Conservation (phyloP, 2,797 vertebrate genomes). For the Gallinago stenura region DNA sequence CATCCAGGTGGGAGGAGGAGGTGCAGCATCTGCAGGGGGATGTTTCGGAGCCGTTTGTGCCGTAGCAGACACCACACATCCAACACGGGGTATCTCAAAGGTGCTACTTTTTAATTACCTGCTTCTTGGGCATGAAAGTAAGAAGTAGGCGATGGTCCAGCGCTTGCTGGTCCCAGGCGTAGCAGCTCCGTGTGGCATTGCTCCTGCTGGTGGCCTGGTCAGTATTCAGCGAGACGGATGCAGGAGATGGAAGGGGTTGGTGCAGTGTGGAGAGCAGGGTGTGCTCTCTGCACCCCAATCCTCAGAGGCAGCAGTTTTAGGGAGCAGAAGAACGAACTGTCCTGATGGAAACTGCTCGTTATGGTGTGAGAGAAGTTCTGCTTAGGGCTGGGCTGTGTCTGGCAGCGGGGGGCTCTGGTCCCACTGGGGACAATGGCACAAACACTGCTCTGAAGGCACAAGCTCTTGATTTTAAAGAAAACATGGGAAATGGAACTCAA, state of each 20-base stretch:
- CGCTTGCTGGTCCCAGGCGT: background rate
- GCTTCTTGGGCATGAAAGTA: background rate
- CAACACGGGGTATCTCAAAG: background rate
- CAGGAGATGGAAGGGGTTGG: background rate
- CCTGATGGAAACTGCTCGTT: background rate
- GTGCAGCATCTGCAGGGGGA: background rate
- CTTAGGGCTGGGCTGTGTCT: background rate
- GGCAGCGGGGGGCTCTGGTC: background rate
- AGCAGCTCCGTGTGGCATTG: fast-evolving
- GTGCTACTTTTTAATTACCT: background rate
- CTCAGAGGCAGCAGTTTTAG: background rate
- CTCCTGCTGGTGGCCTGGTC: background rate
- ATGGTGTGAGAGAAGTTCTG: background rate
- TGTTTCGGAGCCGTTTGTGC: background rate
- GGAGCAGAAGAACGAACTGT: background rate
- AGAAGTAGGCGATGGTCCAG: background rate
- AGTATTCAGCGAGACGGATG: background rate
- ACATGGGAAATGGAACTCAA: background rate
- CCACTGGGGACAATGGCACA: background rate
- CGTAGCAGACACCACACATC: background rate
- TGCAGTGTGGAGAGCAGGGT: fast-evolving
- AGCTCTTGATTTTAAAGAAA: background rate
- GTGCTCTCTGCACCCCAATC: background rate
- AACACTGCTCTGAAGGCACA: background rate
- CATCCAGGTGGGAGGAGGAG: background rate